Evolutionary conservation across 2,797 vertebrate species (phyloP), one percentile per base, ranked within the genome.

Genomic region (Ispidina picta): DNA sequence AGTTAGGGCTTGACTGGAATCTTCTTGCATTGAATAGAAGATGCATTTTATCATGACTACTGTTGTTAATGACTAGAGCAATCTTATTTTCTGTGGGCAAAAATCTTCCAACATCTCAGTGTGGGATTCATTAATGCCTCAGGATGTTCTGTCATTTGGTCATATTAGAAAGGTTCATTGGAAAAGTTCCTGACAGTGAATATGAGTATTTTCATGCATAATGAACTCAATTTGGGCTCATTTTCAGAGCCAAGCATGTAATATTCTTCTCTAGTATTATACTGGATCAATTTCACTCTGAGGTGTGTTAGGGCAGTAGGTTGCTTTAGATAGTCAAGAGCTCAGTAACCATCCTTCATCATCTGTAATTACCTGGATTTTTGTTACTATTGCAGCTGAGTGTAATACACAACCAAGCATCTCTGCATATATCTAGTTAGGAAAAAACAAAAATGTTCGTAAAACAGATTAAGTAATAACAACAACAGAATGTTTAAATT

Each of bases 401-500:
- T 65, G 60, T 65, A 95, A 87, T 80, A 88, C 48, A 52, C 54
- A 90, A 35, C 70, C 79, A 88, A 93, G 65, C 13, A 83, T 77
- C 88, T 91, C 82, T 93, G 56, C 88, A 70, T 88, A 83, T n/a
- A 81, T 59, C 48, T 63, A 66, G 33, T 82, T 93, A 54, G 9
- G 1, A 8, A 15, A 85, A 31, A n/a, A 52, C 15, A 84, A 43
- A 39, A 65, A 78, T 69, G 55, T 93, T 95, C 90, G 65, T 91
- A 89, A 96, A 96, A 90, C 54, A 94, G 29, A 88, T 75, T 76
- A 60, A 59, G 64, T 74, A 94, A 94, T 95, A 96, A 88, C 72
- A 96, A 91, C 78, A 96, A 74, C 88, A 95, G 72, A 68, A 23
- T 82, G 76, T 89, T 96, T 95, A 96, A 97, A 97, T 96, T 89